Evolutionary conservation across 2,888 invertebrate genomes (phyloP).

Genomic region (Meteorus cinctellus): DNA sequence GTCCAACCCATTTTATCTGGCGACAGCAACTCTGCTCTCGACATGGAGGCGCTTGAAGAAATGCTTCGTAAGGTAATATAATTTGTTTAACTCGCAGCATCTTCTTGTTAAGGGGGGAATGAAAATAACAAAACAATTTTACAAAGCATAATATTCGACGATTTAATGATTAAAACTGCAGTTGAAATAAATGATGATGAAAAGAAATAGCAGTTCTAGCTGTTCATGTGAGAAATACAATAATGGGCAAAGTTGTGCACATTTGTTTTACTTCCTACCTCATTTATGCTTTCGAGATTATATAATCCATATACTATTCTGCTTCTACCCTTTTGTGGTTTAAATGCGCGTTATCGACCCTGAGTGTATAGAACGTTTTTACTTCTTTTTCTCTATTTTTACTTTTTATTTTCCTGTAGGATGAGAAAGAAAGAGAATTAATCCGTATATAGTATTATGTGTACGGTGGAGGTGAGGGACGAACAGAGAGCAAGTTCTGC

Average conservation of each 20-base stretch:
- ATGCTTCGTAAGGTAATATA: conserved; percentile 83
- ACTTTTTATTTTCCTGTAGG: conserved; percentile 31
- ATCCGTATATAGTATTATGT: conserved; percentile 40
- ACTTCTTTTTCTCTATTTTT: conserved; percentile 25
- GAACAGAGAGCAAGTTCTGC: conserved; percentile 33
- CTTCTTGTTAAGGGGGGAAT: too few relatives aligned
- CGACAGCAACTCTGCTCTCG: conserved; percentile 78
- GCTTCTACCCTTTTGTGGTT: conserved; percentile 56
- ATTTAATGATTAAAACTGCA: conserved; percentile 10
- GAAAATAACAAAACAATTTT: too few relatives aligned
- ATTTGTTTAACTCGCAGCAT: background rate
- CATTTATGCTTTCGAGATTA: background rate
- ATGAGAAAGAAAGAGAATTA: conserved; percentile 48
- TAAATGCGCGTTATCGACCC: conserved; percentile 65
- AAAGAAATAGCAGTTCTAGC: background rate
- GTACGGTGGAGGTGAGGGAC: background rate
- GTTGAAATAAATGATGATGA: background rate
- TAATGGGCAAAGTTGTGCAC: conserved; percentile 1
- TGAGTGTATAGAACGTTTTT: background rate
- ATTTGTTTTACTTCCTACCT: conserved; percentile 2
- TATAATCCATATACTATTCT: conserved; percentile 2
- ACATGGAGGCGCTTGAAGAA: conserved; percentile 86
- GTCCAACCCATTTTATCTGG: conserved; percentile 73
- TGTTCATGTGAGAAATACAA: conserved; percentile 5
- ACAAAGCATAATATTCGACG: background rate